Percentiles rank a stretch among this genome's conserved stretches.
phyloP scores from a whole-genome alignment of 35 echinoderm and acorn worm species.

The Holothuria glaberrima region DNA sequence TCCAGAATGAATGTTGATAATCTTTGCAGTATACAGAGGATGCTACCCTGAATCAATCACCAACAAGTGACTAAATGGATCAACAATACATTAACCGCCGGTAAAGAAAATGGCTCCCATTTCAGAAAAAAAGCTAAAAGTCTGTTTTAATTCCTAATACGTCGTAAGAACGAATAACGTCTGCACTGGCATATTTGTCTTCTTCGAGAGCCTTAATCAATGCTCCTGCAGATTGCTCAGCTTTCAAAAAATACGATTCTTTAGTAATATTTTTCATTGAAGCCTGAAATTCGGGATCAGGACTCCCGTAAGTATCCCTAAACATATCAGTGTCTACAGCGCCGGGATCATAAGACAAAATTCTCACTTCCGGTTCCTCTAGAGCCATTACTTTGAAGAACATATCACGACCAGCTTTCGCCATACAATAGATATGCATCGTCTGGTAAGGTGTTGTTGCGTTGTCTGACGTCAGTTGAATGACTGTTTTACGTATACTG shows the following conservation, averaged over 20 bases:
- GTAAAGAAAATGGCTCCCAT: conserved; percentile 43
- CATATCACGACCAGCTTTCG: no score
- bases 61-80: conserved; percentile 14
- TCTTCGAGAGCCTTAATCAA: conserved; percentile 46
- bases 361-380: no score
- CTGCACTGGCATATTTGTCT: conserved; percentile 60
- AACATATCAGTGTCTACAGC: no score
- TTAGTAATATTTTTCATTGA: conserved; percentile 8
- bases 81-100: conserved; percentile 32
- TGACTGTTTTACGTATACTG: neutral
- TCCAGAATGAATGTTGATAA: no score
- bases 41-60: neutral
- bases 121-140: conserved; percentile 26
- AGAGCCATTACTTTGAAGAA: no score
- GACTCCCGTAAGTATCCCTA: no score
- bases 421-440: conserved; percentile 15
- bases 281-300: conserved; percentile 32
- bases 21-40: no score
- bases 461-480: neutral
- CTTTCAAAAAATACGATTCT: neutral
- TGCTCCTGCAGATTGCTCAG: conserved; percentile 43
- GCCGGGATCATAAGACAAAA: no score
- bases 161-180: conserved; percentile 57
- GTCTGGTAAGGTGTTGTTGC: neutral
- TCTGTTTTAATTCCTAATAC: no score